Conservation (phyloP, 2,113 vertebrate genomes). For the Pachyramphus minor region DNA sequence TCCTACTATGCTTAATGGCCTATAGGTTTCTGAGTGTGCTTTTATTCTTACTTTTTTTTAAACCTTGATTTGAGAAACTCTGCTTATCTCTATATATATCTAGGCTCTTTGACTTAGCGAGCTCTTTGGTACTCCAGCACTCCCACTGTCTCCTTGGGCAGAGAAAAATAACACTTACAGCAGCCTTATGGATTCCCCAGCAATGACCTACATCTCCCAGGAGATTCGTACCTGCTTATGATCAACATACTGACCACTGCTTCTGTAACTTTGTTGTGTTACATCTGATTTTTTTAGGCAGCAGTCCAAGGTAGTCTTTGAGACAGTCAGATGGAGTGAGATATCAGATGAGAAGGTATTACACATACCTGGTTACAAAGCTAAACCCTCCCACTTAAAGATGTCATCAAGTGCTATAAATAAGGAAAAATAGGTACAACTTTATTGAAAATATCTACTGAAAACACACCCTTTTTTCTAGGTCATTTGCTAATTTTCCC, state of each 20-base stretch:
- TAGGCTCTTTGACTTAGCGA: background rate
- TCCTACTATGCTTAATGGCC: background rate
- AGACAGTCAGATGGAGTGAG: background rate
- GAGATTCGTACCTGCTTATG: background rate
- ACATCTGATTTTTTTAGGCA: background rate
- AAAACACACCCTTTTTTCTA: background rate
- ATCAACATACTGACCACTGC: too few relatives aligned
- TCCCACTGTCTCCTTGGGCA: background rate
- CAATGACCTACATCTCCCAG: fast-evolving
- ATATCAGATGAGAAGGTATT: background rate
- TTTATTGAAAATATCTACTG: background rate
- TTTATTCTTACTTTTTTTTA: background rate
- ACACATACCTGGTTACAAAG: background rate
- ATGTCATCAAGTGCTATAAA: background rate
- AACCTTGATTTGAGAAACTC: background rate
- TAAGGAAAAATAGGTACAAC: background rate
- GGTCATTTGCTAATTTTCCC: background rate
- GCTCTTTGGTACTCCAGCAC: background rate
- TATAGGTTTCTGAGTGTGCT: background rate
- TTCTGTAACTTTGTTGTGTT: background rate
- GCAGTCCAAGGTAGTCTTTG: background rate
- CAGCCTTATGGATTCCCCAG: background rate
- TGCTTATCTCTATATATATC: background rate
- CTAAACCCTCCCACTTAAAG: background rate
- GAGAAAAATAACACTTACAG: background rate